Base-by-base conservation (phyloP, 1,140 invertebrate species). In the Penaeus vannamei region DNA sequence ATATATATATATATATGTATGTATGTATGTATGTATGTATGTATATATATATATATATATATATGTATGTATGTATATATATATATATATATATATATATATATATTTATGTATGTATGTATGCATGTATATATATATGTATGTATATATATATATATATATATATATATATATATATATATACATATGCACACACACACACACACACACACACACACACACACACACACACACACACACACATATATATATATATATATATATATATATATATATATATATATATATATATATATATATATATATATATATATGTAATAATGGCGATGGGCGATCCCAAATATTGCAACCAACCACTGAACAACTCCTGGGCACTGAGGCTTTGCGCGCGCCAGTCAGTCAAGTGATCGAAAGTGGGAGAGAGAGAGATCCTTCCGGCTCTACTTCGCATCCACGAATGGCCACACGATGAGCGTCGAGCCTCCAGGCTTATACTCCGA, bases 11-110 rank as follows among this genome's bases (percentile, higher is more conserved):
- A 72, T 72, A 72, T 2, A 72, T 72, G n/a, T 72, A 72, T 72
- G n/a, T 72, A 72, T 72, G n/a, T 72, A 72, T 72, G n/a, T 72
- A 72, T 72, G n/a, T 72, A 72, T 72, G n/a, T 72, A 72, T 72
- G n/a, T 72, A 72, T 72, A 72, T 72, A 72, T 72, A 72, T 72
- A 72, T 72, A 72, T 72, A 72, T 72, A 72, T 72, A 72, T 72
- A 72, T 72, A 72, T 72, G 20, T 72, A 72, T 72, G 26, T 72
- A 72, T 72, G 26, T 29, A 72, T 72, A 72, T 72, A 72, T 29
- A 72, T n/a, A n/a, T n/a, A 42, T 42, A 7, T 2, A 42, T 5
- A 42, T 4, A 42, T 69, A 72, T 72, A 72, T 29, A 32, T 23
- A 69, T 23, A 14, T 1, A 69, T 69, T 72, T 1, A 72, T 66